A percentile compares a stretch with the other conserved stretches of the same genome.
Evolutionary conservation across 2,888 invertebrate genomes (phyloP).

Genomic region (Aradus depressus): DNA sequence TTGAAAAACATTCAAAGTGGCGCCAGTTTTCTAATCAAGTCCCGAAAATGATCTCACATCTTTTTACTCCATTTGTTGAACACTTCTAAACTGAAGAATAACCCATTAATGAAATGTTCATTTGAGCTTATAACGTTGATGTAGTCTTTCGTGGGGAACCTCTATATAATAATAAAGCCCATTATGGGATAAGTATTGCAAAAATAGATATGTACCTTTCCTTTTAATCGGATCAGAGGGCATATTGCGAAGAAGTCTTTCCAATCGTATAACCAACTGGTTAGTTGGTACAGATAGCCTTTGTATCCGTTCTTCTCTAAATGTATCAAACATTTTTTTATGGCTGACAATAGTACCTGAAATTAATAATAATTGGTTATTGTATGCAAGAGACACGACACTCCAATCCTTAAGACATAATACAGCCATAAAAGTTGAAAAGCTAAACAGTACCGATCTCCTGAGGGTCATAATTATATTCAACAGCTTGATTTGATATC

Average conservation of each 20-base stretch:
- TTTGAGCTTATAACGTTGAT: background rate
- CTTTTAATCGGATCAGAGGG: conserved; percentile 60
- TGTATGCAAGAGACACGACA: background rate
- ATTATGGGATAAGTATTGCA: too few relatives aligned
- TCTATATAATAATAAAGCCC: conserved; percentile 1
- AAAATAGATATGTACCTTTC: conserved; percentile 42
- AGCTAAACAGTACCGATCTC: conserved; percentile 43
- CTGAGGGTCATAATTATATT: conserved; percentile 42
- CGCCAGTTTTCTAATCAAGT: too few relatives aligned
- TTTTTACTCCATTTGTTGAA: too few relatives aligned
- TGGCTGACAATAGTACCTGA: conserved; percentile 51
- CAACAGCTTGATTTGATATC: conserved; percentile 7
- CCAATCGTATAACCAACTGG: conserved; percentile 83
- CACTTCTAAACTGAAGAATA: too few relatives aligned
- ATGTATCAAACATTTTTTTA: conserved; percentile 60
- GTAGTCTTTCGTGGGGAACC: background rate
- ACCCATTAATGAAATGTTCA: too few relatives aligned
- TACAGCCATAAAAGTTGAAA: background rate
- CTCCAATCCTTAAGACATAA: background rate
- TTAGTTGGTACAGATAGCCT: conserved; percentile 90
- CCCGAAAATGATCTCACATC: too few relatives aligned
- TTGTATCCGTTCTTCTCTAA: conserved; percentile 61
- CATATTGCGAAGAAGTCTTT: conserved; percentile 74
- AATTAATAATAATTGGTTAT: conserved; percentile 17
- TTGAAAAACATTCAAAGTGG: too few relatives aligned